Evolutionary conservation across 2,113 vertebrate species (phyloP), one percentile per base, ranked within the genome.

Genomic region (Cyphomyrus plagiostoma): DNA sequence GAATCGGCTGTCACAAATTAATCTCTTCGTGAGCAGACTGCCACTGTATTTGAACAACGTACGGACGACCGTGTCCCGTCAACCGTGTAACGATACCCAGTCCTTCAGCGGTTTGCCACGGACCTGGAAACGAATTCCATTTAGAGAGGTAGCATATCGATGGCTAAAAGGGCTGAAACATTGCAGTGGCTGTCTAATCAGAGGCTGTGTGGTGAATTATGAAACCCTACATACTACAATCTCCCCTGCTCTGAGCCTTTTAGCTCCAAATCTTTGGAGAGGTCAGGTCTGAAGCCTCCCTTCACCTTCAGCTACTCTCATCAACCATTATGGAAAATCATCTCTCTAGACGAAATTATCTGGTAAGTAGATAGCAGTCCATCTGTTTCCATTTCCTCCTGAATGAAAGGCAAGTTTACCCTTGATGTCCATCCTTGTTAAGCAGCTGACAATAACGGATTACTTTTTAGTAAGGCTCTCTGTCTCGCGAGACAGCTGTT

Each of bases 311-410:
- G 48, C 50, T 26, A 19, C 45, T 86, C 83, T 50, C 83, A 30
- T 50, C 23, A 48, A 49, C 23, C 83, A 8, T 4, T 86, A 26
- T 49, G 83, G 83, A 49, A 86, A 86, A 46, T 49, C 7, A 13
- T 46, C 83, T 86, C 83, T 48, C 83, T 26, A n/a, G 83, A 86
- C 46, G 50, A 86, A 48, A 86, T 49, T 86, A 86, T 49, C 83
- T 49, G 83, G 46, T 49, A 86, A 86, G 48, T 86, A n/a, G n/a
- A 49, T 48, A 23, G 19, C 82, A 80, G 35, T 80, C 62, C n/a
- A 26, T 70, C n/a, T 30, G n/a, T 70, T 70, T 70, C 62, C n/a
- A 70, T 26, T 86, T 52, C 50, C 26, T 19, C 85, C 17, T 56
- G 50, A 87, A 53, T 17, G 13, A 87, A 52, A 53, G 48, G 49